Percentiles rank a stretch among this genome's conserved stretches.
Evolutionary conservation across 1,140 invertebrate genomes (phyloP).

Genomic region (Drosophila micromelanica): DNA sequence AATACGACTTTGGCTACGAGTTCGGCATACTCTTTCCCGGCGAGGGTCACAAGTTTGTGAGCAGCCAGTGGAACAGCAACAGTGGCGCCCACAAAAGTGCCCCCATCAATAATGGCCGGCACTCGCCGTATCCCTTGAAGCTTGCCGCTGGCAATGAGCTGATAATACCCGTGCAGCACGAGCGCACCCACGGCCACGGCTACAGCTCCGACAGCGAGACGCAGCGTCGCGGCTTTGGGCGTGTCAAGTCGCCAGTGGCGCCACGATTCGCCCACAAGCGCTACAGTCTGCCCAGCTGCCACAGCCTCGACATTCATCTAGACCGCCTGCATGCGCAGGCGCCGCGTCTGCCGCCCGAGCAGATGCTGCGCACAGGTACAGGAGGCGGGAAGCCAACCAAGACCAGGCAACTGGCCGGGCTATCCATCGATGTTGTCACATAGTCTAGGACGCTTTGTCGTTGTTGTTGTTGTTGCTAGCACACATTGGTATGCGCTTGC

Average conservation of each 20-base stretch:
- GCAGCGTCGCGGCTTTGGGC: constrained; percentile 85
- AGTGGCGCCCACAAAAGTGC: constrained; percentile 68
- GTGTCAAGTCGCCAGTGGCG: constrained; percentile 84
- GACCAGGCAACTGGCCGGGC: constrained; percentile 12
- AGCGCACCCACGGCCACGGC: constrained; percentile 64
- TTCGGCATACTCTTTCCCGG: constrained; percentile 90
- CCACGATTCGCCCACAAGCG: constrained; percentile 82
- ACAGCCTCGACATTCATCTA: constrained; percentile 80
- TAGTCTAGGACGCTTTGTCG: constrained; percentile 61
- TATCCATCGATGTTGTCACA: constrained; percentile 71
- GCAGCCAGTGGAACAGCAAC: constrained; percentile 84
- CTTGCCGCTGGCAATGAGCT: constrained; percentile 70
- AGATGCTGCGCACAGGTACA: constrained; percentile 71
- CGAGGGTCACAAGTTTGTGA: constrained; percentile 86
- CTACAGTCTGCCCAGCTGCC: constrained; percentile 83
- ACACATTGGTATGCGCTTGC: neutral
- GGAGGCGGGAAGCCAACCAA: constrained; percentile 13
- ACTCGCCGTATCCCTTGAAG: constrained; percentile 73
- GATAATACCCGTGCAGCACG: constrained; percentile 79
- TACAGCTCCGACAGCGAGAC: constrained; percentile 73
- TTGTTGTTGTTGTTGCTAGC: constrained; percentile 27
- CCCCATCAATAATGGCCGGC: constrained; percentile 45
- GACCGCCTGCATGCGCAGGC: constrained; percentile 78
- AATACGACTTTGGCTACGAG: constrained; percentile 93
- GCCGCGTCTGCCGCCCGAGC: constrained; percentile 68